Percentiles rank a stretch among this genome's conserved stretches.
Conservation (phyloP, 2,888 invertebrate species). For the Scaptodrosophila latifasciaeformis region DNA sequence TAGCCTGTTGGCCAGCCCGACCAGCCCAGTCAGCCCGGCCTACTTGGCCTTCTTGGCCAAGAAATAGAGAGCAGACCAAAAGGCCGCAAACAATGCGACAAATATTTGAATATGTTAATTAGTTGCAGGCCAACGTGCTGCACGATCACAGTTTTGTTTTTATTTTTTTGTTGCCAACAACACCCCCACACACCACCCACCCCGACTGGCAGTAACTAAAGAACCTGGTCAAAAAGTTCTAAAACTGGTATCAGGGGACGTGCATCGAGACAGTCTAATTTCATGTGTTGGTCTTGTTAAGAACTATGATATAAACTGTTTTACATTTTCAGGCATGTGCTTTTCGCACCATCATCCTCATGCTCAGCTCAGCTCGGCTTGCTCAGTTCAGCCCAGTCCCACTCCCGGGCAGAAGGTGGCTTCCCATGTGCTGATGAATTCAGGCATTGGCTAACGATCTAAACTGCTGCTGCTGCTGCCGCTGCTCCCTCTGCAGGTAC, state of each 20-base stretch:
- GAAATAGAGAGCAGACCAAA: constrained; percentile 20
- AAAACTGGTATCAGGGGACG: constrained; percentile 57
- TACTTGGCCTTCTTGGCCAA: constrained; percentile 2
- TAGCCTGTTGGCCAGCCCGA: too few relatives aligned
- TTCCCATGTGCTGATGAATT: too few relatives aligned
- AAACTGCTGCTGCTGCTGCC: neutral
- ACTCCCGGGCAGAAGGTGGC: neutral
- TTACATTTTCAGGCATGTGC: constrained; percentile 40
- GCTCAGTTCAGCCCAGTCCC: neutral
- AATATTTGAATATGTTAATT: constrained; percentile 67
- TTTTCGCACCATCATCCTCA: constrained; percentile 42
- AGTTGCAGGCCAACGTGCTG: constrained; percentile 36
- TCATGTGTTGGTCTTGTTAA: constrained; percentile 26
- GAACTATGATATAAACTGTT: constrained; percentile 32
- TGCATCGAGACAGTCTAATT: constrained; percentile 66
- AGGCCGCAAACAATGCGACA: constrained; percentile 58
- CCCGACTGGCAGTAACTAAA: neutral
- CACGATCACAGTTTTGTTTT: neutral
- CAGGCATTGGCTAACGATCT: neutral
- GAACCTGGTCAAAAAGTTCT: neutral
- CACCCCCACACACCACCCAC: too few relatives aligned
- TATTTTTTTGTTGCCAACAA: neutral
- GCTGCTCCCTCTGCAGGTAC: constrained; percentile 38
- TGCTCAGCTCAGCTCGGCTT: too few relatives aligned
- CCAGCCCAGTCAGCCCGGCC: too few relatives aligned